Base-by-base conservation (phyloP, 2,888 invertebrate species). In the Neuroscelio doddi region DNA sequence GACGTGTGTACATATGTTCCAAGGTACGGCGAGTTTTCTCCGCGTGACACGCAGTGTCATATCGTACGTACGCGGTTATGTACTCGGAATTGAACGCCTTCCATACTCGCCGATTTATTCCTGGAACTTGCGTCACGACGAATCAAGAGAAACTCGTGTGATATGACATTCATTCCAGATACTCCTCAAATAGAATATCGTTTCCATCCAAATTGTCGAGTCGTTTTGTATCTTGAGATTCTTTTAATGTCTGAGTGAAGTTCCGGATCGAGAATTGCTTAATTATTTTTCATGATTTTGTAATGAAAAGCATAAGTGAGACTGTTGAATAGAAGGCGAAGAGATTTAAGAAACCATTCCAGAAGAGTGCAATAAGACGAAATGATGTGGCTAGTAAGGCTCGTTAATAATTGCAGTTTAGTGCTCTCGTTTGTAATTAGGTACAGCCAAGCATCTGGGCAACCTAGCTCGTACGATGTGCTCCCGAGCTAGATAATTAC, bases 321-420 rank as follows among this genome's bases (percentile, higher is more conserved):
- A n/a, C n/a, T n/a, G n/a, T n/a, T n/a, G n/a, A n/a, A n/a, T n/a
- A n/a, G n/a, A n/a, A n/a, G n/a, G n/a, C n/a, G 41, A 39, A 49
- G 45, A 56, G 56, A 64, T 63, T 53, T 45, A 29, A 44, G 56
- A 45, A 55, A 34, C 27, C 36, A 39, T 50, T 44, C 39, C 44
- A 56, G 53, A 32, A 52, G 46, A 52, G 46, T 68, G 71, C 74
- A 78, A 76, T 72, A 76, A 76, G 73, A 69, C 71, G 73, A 75
- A 73, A 78, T 74, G 75, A 76, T 77, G 68, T 67, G 59, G 66
- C 30, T 49, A 47, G 64, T 46, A 67, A 73, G 69, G 70, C 79
- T 80, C 75, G 80, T 82, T 82, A 82, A n/a, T n/a, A n/a, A 82
- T 82, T 81, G 79, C 80, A 80, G 78, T 82, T 82, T 81, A 81